phyloP scores from a whole-genome alignment of 2,888 invertebrate species.

The Thymelicus acteon region DNA sequence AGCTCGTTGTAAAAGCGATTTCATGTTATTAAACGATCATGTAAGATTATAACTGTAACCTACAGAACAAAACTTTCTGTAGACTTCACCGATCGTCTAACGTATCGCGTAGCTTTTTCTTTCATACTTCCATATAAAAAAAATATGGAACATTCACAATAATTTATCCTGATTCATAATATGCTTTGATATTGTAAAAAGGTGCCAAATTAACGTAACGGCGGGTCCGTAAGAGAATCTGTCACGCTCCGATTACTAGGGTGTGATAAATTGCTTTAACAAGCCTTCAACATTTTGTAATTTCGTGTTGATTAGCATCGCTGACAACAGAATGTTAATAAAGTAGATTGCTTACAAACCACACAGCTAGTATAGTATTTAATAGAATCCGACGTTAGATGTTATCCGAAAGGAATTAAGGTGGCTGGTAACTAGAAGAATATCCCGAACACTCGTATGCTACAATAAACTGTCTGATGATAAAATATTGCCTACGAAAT shows the following conservation, averaged over 20 bases:
- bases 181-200: constrained; percentile 8
- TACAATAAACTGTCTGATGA: not conserved
- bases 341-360: not conserved
- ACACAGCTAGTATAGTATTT: not conserved
- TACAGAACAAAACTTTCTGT: too few relatives aligned
- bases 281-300: constrained; percentile 11
- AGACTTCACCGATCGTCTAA: too few relatives aligned
- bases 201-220: constrained; percentile 10
- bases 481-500: too few relatives aligned
- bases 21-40: too few relatives aligned
- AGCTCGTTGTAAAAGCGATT: too few relatives aligned
- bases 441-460: not conserved
- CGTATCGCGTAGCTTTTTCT: too few relatives aligned
- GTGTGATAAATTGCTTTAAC: constrained; percentile 22
- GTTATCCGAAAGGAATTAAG: not conserved
- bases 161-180: not conserved
- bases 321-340: constrained; percentile 8
- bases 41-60: too few relatives aligned
- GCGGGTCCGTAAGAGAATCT: constrained; percentile 9
- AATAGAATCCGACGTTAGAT: not conserved
- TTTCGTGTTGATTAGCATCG: constrained; percentile 9
- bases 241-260: constrained; percentile 20
- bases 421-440: not conserved
- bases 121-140: too few relatives aligned
- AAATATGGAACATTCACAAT: not conserved